Conservation (phyloP, 2,113 vertebrate species). For the Calyptomena viridis region DNA sequence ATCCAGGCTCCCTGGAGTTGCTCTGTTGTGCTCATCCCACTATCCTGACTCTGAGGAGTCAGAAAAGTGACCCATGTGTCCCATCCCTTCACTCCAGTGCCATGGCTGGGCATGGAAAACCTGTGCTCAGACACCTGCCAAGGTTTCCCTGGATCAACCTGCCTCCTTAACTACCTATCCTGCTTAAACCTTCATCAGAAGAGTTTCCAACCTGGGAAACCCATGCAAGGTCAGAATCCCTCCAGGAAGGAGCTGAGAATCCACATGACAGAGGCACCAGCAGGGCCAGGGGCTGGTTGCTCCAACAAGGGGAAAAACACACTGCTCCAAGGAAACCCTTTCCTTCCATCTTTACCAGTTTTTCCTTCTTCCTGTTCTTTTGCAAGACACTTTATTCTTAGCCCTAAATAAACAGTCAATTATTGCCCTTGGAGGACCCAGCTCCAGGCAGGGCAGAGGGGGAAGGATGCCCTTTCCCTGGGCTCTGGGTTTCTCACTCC, state of each 20-base stretch:
- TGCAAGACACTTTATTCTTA: neutral
- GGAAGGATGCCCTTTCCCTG: neutral
- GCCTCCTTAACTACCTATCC: neutral
- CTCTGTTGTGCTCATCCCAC: neutral
- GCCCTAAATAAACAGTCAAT: neutral
- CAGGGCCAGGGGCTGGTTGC: neutral
- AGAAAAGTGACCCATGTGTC: neutral
- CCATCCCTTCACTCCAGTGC: neutral
- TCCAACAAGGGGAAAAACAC: neutral
- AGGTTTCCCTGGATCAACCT: neutral
- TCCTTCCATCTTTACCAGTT: neutral
- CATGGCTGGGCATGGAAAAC: neutral
- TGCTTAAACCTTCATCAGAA: neutral
- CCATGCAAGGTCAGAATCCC: accelerated
- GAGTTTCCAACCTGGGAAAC: neutral
- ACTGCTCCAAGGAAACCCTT: neutral
- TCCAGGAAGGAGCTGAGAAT: neutral
- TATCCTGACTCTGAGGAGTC: neutral
- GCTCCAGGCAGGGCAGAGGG: neutral
- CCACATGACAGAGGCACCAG: neutral
- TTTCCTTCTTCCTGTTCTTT: neutral
- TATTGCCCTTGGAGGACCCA: neutral
- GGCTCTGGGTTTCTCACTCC: neutral
- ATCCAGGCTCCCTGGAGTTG: neutral
- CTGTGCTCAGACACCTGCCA: no score